Evolutionary conservation across 2,113 vertebrate genomes (phyloP).

Genomic region (Tricholaema leucomelas): DNA sequence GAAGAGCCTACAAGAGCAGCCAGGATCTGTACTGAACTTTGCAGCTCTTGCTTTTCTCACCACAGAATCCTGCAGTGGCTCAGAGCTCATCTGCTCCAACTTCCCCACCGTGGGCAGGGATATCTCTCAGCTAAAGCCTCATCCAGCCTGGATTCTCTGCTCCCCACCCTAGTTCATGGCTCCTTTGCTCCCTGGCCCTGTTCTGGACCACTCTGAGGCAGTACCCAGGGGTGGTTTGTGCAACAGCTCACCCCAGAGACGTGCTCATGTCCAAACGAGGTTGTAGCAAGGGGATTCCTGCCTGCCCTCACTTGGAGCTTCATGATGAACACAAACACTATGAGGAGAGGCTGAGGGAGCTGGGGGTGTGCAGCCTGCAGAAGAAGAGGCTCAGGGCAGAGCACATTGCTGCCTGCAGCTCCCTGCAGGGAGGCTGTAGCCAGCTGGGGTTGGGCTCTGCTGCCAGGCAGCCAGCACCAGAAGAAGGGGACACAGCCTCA

Average conservation of each 20-base stretch:
- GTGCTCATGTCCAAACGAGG: not conserved
- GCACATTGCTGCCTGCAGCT: no score
- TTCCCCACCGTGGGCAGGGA: no score
- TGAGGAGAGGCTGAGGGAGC: no score
- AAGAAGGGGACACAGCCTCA: no score
- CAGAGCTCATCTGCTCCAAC: not conserved
- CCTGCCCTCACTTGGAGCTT: not conserved
- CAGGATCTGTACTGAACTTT: not conserved
- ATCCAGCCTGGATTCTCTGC: no score
- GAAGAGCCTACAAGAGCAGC: not conserved
- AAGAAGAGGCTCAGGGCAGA: no score
- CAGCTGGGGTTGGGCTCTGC: no score
- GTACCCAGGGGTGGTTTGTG: not conserved
- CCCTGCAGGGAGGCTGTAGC: no score
- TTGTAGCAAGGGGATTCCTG: not conserved
- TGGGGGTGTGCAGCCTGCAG: no score
- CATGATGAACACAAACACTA: no score
- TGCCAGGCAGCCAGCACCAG: no score
- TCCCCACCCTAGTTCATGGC: accelerated
- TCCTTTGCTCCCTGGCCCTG: not conserved
- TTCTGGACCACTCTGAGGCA: not conserved
- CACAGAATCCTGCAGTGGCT: not conserved
- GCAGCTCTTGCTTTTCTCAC: not conserved
- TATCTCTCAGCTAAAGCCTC: no score
- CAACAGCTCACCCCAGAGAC: not conserved